phyloP scores from a whole-genome alignment of 2,113 vertebrate genomes.

The Corythoichthys intestinalis region DNA sequence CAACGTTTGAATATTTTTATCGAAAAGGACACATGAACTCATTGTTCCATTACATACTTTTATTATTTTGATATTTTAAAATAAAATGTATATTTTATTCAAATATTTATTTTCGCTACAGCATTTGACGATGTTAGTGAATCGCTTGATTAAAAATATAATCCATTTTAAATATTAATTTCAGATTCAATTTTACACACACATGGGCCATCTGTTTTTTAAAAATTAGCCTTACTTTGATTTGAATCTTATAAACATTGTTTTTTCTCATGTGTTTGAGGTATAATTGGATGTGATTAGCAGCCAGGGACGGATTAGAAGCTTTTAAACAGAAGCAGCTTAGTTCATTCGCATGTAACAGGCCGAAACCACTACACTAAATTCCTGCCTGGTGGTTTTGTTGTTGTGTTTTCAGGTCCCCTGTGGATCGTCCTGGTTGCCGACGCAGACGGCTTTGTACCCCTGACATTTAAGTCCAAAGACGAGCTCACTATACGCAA shows the following conservation, averaged over 20 bases:
- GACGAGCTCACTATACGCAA: slow-evolving; percentile 83
- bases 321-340: slow-evolving; percentile 66
- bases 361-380: not conserved
- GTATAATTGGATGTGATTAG: slow-evolving; percentile 71
- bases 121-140: no score
- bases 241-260: not conserved
- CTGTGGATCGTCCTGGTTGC: slow-evolving; percentile 86
- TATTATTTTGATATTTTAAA: no score
- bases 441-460: slow-evolving; percentile 86
- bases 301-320: slow-evolving; percentile 54
- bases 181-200: not conserved
- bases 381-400: not conserved
- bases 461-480: slow-evolving; percentile 76
- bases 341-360: slow-evolving; percentile 27
- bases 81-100: not conserved
- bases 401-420: slow-evolving; percentile 70
- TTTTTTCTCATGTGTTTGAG: slow-evolving; percentile 5
- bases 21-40: no score
- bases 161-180: not conserved
- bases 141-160: not conserved
- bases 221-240: not conserved
- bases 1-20: not conserved
- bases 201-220: not conserved
- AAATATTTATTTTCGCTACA: not conserved
- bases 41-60: no score